Percentiles rank a stretch among this genome's conserved stretches.
These are phyloP conservation scores for Bactericera cockerelli DNA, from an alignment of 1,140 invertebrate species.

Conservation along the genomic window DNA sequence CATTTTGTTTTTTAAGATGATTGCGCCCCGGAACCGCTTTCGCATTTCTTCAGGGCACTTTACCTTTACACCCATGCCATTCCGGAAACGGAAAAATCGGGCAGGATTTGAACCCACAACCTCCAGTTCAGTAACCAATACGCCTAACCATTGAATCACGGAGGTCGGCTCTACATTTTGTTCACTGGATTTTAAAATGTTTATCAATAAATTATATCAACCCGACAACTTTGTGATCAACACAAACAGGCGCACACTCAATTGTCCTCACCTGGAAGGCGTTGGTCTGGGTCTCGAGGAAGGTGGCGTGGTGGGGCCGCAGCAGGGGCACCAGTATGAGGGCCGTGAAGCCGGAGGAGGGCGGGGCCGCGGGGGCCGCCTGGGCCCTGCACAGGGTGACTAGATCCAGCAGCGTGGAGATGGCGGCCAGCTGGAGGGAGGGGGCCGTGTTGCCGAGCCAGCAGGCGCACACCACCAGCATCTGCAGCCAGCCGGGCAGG, in stretches of 20 bases:
- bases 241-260: background rate
- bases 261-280: constrained; percentile 40
- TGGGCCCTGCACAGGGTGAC: constrained; percentile 34
- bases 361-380: constrained; percentile 9
- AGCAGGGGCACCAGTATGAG: constrained; percentile 50
- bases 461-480: constrained; percentile 49
- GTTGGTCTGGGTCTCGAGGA: constrained; percentile 43
- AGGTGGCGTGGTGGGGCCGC: constrained; percentile 43
- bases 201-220: no score
- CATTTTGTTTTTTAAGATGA: no score
- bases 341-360: constrained; percentile 35
- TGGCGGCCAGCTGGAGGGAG: constrained; percentile 46
- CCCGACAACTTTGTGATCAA: no score
- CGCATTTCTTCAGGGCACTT: no score
- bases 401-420: constrained; percentile 57
- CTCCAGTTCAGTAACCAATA: no score
- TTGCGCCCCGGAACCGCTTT: no score
- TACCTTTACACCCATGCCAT: no score
- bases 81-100: no score
- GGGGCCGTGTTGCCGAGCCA: constrained; percentile 38
- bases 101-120: no score
- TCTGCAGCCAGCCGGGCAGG: constrained; percentile 60
- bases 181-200: no score
- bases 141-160: no score
- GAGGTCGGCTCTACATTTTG: no score